These are phyloP conservation scores for Thecocarcelia acutangulata DNA, from an alignment of 2,888 invertebrate genomes.

Conservation along the genomic window DNA sequence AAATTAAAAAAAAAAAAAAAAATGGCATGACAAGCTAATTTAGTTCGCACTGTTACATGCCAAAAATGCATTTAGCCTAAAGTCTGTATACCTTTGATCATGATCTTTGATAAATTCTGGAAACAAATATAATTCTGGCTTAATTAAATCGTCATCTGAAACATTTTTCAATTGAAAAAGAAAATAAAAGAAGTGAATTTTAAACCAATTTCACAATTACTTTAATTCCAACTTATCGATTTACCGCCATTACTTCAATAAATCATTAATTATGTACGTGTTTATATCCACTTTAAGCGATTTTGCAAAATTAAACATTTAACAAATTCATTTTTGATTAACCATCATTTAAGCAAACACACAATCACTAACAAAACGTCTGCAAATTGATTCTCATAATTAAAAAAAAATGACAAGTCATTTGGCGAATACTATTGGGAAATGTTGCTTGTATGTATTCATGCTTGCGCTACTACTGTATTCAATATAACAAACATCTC, in stretches of 20 bases:
- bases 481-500: background rate
- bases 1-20: too few species aligned
- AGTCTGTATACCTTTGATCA: too few species aligned
- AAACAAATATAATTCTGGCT: too few species aligned
- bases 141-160: too few species aligned
- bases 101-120: too few species aligned
- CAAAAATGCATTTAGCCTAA: too few species aligned
- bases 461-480: background rate
- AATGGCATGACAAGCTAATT: too few species aligned
- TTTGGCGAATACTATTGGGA: constrained; percentile 54
- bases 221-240: background rate
- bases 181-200: background rate
- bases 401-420: constrained; percentile 63
- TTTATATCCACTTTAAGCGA: background rate
- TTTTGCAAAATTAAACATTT: constrained; percentile 30
- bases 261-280: constrained; percentile 15
- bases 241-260: background rate
- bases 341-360: constrained; percentile 7
- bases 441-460: background rate
- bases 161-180: too few species aligned
- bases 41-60: too few species aligned
- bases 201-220: background rate
- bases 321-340: constrained; percentile 41
- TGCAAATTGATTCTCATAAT: constrained; percentile 53
- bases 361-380: constrained; percentile 6